These are phyloP conservation scores for Sebastes schlegelii DNA, from an alignment of 2,113 vertebrate genomes.

Conservation along the genomic window DNA sequence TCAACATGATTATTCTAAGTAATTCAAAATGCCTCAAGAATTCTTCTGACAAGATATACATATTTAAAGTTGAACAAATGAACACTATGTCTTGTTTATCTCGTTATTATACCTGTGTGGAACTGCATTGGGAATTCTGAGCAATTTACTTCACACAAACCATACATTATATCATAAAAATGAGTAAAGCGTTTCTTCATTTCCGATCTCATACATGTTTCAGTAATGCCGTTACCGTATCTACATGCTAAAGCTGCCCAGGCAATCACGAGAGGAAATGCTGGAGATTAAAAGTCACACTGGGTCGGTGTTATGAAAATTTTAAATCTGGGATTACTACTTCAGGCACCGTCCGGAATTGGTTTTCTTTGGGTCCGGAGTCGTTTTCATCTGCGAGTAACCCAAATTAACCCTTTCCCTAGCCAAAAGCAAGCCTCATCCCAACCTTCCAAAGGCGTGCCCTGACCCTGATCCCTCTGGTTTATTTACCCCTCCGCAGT, in stretches of 20 bases:
- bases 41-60: neutral
- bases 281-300: conserved; percentile 43
- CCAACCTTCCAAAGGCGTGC: conserved; percentile 25
- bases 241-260: conserved; percentile 18
- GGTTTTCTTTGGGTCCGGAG: conserved; percentile 61
- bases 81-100: neutral
- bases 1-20: neutral
- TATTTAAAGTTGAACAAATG: neutral
- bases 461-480: conserved; percentile 45
- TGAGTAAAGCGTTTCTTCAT: neutral
- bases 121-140: neutral
- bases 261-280: conserved; percentile 39
- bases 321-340: conserved; percentile 63
- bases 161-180: neutral
- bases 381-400: conserved; percentile 58
- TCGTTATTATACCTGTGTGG: neutral
- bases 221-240: neutral
- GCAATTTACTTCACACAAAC: neutral
- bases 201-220: neutral
- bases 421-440: conserved; percentile 38
- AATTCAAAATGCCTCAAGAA: neutral
- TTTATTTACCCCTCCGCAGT: conserved; percentile 42
- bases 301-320: conserved; percentile 38
- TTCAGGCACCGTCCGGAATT: conserved; percentile 51
- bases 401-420: conserved; percentile 68